phyloP scores from a whole-genome alignment of 1,140 invertebrate species.

The Bactericera cockerelli region DNA sequence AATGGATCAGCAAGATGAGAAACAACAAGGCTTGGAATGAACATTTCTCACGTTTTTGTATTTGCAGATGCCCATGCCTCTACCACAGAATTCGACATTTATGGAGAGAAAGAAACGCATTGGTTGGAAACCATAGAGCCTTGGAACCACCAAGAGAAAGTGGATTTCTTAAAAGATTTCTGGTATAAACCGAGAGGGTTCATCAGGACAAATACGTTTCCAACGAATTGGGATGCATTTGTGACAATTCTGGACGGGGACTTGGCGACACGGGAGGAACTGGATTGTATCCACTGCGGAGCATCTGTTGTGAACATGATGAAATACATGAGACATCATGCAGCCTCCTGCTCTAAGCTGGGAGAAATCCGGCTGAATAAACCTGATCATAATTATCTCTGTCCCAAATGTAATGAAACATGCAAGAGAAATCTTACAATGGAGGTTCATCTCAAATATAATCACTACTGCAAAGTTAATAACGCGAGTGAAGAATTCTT shows the following conservation, averaged over 20 bases:
- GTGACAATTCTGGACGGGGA: background rate
- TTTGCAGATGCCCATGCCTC: too few species aligned
- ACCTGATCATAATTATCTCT: background rate
- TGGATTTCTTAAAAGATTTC: background rate
- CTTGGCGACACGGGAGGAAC: background rate
- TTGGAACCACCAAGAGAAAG: background rate
- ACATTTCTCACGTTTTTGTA: too few species aligned
- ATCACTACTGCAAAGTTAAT: background rate
- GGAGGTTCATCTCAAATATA: background rate
- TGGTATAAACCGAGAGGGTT: background rate
- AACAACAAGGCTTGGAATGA: too few species aligned
- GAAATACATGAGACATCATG: background rate
- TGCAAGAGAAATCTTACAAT: constrained; percentile 1
- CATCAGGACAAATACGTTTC: background rate
- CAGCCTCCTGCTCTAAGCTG: background rate
- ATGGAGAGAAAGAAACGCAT: too few species aligned
- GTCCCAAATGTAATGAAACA: constrained; percentile 6
- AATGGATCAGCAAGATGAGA: too few species aligned
- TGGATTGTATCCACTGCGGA: background rate
- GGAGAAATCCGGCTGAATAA: background rate
- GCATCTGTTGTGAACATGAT: background rate
- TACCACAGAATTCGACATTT: too few species aligned
- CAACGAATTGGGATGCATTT: background rate
- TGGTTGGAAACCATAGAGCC: background rate
- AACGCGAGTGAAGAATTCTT: background rate